Evolutionary conservation across 2,888 invertebrate genomes (phyloP), one percentile per base, ranked within the genome.

Genomic region (Hyppa rectilinea): DNA sequence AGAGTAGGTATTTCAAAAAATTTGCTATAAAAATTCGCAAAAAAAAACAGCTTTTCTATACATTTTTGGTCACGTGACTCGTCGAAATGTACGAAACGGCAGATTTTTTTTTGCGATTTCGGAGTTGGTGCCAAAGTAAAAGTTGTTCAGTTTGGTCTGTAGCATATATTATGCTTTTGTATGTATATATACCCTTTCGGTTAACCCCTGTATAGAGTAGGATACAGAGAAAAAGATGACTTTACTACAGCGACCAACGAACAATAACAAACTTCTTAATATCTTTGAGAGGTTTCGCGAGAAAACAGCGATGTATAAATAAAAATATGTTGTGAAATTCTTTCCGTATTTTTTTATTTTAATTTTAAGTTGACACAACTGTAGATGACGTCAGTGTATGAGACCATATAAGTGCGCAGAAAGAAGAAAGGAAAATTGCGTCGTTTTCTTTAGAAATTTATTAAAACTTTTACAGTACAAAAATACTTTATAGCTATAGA

Each of bases 281-380:
- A 31, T 34, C 52, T 36, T 12, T 26, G 17, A 43, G 10, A n/a
- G 45, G 23, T 29, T 31, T 55, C 5, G n/a, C 9, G 4, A 34
- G 49, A 58, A 69, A 59, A 50, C 6, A 20, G n/a, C 5, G 9
- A 20, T 43, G 7, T n/a, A 20, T 20, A 34, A 29, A 4, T 38
- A 58, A 45, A 38, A 56, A 72, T n/a, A 23, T 3, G 45, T 31
- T 64, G 9, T 31, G 45, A 52, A 65, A 47, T 34, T 40, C 1
- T 34, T 58, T 47, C 20, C 55, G 47, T 31, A 36, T 45, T 60
- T 49, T 60, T 49, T 34, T 0, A 9, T 23, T 31, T 36, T 50
- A 49, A 55, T 73, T 67, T 68, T 6, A 56, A 60, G 43, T 74
- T 60, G 40, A 60, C 43, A 45, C 75, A 74, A 56, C 43, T 69